phyloP scores from a whole-genome alignment of 2,888 invertebrate genomes.

The Mesorhabditis belari region DNA sequence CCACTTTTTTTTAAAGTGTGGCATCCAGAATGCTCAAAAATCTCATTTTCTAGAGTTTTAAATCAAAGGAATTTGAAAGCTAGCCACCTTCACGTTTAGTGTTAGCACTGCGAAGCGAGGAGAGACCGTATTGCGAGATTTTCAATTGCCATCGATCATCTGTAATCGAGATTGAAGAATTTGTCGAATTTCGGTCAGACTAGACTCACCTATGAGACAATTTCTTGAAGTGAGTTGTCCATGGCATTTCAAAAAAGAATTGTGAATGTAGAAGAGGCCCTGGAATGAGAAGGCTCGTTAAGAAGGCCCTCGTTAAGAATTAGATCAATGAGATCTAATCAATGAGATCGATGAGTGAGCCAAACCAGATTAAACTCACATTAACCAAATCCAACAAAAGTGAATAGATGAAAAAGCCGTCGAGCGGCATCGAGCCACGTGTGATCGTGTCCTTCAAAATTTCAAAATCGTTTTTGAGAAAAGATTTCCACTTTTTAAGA shows the following conservation, averaged over 20 bases:
- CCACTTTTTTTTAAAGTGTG: no score
- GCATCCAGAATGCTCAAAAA: no score
- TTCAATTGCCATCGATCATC: slow-evolving; percentile 46
- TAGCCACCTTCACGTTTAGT: not conserved
- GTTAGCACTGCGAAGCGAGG: slow-evolving; percentile 12
- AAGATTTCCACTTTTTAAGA: no score
- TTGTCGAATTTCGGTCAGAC: no score
- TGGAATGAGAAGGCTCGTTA: slow-evolving; percentile 6
- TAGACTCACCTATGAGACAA: slow-evolving; percentile 25
- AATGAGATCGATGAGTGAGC: not conserved
- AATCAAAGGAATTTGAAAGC: no score
- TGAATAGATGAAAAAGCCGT: slow-evolving; percentile 32
- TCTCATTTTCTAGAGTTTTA: no score
- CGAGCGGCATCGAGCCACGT: slow-evolving; percentile 25
- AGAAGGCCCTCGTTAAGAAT: not conserved
- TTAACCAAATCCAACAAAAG: slow-evolving; percentile 26
- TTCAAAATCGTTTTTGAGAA: no score
- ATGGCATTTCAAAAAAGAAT: slow-evolving; percentile 19
- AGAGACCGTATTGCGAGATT: slow-evolving; percentile 28
- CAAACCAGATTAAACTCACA: slow-evolving; percentile 13
- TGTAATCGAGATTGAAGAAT: not conserved
- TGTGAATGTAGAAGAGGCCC: slow-evolving; percentile 28
- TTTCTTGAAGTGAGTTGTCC: slow-evolving; percentile 24
- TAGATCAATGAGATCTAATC: no score
- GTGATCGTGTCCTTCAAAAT: slow-evolving; percentile 26